A percentile compares a stretch with the other conserved stretches of the same genome.
Conservation (phyloP, 2,113 vertebrate genomes). For the Eretmochelys imbricata region DNA sequence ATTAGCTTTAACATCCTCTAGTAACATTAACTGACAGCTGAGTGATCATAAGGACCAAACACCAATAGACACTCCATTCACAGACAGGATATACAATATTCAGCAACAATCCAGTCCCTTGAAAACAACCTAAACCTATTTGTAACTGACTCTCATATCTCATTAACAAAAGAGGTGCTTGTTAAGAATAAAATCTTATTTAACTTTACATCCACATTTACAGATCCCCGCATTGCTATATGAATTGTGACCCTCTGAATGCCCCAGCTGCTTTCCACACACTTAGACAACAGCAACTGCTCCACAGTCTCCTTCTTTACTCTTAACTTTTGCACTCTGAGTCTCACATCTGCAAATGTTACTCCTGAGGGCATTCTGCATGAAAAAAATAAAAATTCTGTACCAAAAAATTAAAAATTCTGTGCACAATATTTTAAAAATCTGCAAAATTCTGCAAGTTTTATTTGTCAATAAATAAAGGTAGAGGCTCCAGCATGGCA, state of each 20-base stretch:
- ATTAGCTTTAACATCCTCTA: neutral
- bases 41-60: neutral
- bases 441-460: no score
- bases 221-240: neutral
- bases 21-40: neutral
- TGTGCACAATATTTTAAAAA: no score
- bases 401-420: no score
- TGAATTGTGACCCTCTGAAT: neutral
- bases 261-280: neutral
- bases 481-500: no score
- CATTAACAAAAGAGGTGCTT: neutral
- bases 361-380: no score
- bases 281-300: neutral
- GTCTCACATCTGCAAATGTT: neutral
- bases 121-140: neutral
- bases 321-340: neutral
- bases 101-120: neutral
- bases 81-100: neutral
- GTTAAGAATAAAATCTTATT: neutral
- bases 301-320: fast-evolving
- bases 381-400: no score
- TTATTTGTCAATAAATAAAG: no score
- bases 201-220: neutral
- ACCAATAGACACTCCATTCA: fast-evolving
- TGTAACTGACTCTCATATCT: neutral